phyloP scores from a whole-genome alignment of 2,797 vertebrate species.

The Coilia nasus region DNA sequence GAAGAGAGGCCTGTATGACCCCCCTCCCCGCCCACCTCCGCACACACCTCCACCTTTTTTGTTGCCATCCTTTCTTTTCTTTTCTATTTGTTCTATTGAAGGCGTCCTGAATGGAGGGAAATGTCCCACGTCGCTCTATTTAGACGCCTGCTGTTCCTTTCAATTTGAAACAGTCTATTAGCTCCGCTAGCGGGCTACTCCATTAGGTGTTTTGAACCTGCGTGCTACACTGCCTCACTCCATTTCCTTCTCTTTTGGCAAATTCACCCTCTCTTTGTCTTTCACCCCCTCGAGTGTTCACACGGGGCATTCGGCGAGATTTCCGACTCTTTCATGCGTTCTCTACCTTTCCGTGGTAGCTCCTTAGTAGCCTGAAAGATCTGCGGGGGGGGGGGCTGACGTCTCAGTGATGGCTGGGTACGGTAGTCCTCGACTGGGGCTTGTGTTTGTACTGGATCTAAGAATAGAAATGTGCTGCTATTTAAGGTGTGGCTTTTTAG shows the following conservation, averaged over 20 bases:
- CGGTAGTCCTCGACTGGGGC: neutral
- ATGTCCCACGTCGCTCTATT: constrained; percentile 72
- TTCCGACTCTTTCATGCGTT: constrained; percentile 1
- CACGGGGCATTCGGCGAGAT: constrained; percentile 41
- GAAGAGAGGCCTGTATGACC: constrained; percentile 29
- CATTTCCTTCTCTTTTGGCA: constrained; percentile 58
- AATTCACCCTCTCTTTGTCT: constrained; percentile 51
- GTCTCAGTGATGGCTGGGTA: neutral
- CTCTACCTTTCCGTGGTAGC: neutral
- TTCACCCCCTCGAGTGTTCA: constrained; percentile 62
- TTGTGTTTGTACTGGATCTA: neutral
- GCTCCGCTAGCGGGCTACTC: constrained; percentile 67
- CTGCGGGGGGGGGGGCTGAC: neutral
- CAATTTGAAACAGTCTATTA: constrained; percentile 77
- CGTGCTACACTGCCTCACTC: constrained; percentile 68
- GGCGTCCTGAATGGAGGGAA: constrained; percentile 67
- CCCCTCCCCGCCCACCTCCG: neutral
- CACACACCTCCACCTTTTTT: constrained; percentile 6
- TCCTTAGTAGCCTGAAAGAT: neutral
- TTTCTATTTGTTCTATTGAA: constrained; percentile 57
- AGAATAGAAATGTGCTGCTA: neutral
- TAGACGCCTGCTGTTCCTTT: constrained; percentile 75
- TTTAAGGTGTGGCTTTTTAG: neutral
- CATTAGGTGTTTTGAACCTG: constrained; percentile 73
- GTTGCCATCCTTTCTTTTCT: constrained; percentile 20